Evolutionary conservation across 2,113 vertebrate species (phyloP), one percentile per base, ranked within the genome.

Genomic region (Phaetusa simplex): DNA sequence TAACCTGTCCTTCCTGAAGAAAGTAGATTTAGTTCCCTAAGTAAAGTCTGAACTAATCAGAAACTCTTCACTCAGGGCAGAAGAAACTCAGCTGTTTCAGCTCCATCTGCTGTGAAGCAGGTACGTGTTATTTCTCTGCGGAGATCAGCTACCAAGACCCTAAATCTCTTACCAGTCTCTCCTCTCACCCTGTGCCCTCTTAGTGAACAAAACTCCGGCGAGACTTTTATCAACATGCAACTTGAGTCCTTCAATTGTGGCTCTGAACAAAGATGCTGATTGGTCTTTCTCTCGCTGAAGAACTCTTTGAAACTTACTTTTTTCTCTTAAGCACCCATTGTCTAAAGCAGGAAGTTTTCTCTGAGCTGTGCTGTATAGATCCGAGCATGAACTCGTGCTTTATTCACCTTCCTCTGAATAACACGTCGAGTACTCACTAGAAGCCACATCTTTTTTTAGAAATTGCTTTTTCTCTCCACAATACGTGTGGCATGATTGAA

Each of bases 261-360:
- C 23, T 90, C 79, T 65, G 91, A 97, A 97, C 72, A 91, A 97
- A 96, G 53, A 94, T 67, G 64, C 43, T 96, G 89, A 93, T 95
- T 89, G 80, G 86, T 92, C 81, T 88, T 92, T 86, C 86, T 91
- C 42, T 65, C 3, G 1, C 89, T 67, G 55, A 89, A 82, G 77
- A 86, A 89, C 69, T 76, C 53, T 26, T 81, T 69, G 43, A 87
- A 94, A 88, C 55, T 81, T 55, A 42, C 80, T 69, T 93, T 70
- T 62, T 76, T 87, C 58, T 87, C 61, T 77, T 52, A 81, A 86
- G 82, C 45, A 84, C 32, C 36, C 23, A 86, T 95, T 86, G 65
- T 82, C 64, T 93, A 72, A 92, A 89, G 52, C 17, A 89, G 55
- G 29, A 90, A 82, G 34, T 91, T 59, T 69, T 95, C 18, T 56